These are phyloP conservation scores for Ceramica pisi DNA, from an alignment of 2,888 invertebrate genomes.

Conservation along the genomic window DNA sequence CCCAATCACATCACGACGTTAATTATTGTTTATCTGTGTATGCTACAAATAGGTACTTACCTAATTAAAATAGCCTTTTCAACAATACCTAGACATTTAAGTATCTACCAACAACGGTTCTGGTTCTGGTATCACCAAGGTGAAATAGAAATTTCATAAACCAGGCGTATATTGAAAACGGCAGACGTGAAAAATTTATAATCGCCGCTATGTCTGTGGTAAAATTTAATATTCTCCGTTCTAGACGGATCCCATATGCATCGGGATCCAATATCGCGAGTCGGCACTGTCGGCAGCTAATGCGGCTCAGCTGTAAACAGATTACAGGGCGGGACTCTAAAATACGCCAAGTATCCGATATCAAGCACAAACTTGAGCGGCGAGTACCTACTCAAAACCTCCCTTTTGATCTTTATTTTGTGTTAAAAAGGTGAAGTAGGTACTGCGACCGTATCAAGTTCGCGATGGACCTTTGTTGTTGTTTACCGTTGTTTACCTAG, in stretches of 20 bases:
- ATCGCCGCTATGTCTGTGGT: slow-evolving; percentile 42
- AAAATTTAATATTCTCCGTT: slow-evolving; percentile 62
- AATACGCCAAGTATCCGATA: slow-evolving; percentile 68
- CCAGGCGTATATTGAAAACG: slow-evolving; percentile 52
- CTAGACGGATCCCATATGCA: slow-evolving; percentile 60
- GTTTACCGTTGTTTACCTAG: slow-evolving; percentile 31
- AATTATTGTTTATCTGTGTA: too few relatives aligned
- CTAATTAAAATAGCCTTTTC: neutral
- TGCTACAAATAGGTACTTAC: too few relatives aligned
- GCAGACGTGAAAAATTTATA: slow-evolving; percentile 57
- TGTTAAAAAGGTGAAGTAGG: slow-evolving; percentile 70
- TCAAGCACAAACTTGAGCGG: slow-evolving; percentile 70
- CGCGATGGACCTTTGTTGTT: slow-evolving; percentile 45
- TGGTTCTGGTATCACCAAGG: slow-evolving; percentile 8
- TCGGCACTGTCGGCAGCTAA: slow-evolving; percentile 62
- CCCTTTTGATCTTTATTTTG: slow-evolving; percentile 74
- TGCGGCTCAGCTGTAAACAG: slow-evolving; percentile 65
- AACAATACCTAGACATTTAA: slow-evolving; percentile 1
- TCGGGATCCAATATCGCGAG: slow-evolving; percentile 66
- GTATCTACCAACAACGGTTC: too few relatives aligned
- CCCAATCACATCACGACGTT: too few relatives aligned
- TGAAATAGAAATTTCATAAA: slow-evolving; percentile 43
- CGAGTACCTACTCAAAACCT: slow-evolving; percentile 66
- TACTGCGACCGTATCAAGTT: slow-evolving; percentile 48
- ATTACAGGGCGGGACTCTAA: slow-evolving; percentile 60